Percentiles rank a stretch among this genome's conserved stretches.
Conservation (phyloP, 2,888 invertebrate genomes). For the Xylophagus ater region DNA sequence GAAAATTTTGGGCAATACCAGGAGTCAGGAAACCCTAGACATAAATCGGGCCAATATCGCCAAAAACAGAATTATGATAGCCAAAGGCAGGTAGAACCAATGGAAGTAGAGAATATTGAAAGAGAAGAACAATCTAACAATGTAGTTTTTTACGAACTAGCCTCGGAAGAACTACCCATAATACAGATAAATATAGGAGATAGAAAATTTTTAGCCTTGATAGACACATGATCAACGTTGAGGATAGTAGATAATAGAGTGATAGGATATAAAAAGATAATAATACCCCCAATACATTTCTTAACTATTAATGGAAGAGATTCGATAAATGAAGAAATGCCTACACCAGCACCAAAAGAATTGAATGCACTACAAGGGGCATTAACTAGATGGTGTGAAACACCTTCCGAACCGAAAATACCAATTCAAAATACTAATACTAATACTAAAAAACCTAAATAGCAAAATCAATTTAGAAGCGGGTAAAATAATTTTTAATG, state of each 20-base stretch:
- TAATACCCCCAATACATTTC: conserved; percentile 9
- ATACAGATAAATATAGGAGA: conserved; percentile 7
- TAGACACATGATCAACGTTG: conserved; percentile 10
- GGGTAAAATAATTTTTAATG: not conserved
- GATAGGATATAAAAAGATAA: conserved; percentile 4
- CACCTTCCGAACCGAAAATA: not conserved
- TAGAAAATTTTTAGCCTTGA: conserved; percentile 9
- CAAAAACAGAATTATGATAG: no score
- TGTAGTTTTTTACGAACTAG: conserved; percentile 9
- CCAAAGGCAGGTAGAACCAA: not conserved
- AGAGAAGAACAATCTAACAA: not conserved
- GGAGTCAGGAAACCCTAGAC: no score
- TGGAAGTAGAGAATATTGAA: not conserved
- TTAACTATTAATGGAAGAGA: conserved; percentile 10
- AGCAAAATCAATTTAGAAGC: not conserved
- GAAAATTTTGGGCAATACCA: no score
- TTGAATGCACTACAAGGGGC: conserved; percentile 11
- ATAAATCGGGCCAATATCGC: no score
- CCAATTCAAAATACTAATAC: conserved; percentile 7
- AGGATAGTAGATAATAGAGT: conserved; percentile 10
- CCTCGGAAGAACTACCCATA: conserved; percentile 11
- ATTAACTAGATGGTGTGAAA: no score
- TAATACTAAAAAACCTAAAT: conserved; percentile 4
- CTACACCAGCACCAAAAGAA: conserved; percentile 11
- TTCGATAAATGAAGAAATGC: conserved; percentile 8